Evolutionary conservation across 2,888 invertebrate genomes (phyloP), one percentile per base, ranked within the genome.

Genomic region (Dysmachus trigonus): DNA sequence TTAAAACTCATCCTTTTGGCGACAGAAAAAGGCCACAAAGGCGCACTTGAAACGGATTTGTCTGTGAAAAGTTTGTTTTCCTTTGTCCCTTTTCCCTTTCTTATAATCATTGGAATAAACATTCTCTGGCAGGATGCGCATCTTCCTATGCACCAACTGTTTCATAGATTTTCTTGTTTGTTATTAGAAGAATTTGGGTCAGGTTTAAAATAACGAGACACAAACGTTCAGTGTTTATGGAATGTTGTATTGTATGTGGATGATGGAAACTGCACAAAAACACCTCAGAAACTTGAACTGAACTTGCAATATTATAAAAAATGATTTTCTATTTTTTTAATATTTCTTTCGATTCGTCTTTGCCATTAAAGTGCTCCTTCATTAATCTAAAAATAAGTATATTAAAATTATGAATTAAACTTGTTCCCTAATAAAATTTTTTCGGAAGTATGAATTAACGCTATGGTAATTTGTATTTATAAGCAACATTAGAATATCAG

Each of bases 11-110:
- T 53, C 62, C 53, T 81, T 53, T 31, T 82, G 81, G 81, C 81
- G 81, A 82, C 81, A 62, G 81, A 30, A 82, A 82, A 82, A 82
- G 81, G 81, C 53, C 51, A 82, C 81, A 82, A 62, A 27, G 81
- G 51, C 41, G 33, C 81, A 82, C 81, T 82, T 82, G 35, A 82
- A 82, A 82, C 33, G 35, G 81, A 62, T 62, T 82, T 82, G 81
- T 82, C 81, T 82, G 53, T 82, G 47, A 77, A 82, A 62, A 62
- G 81, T 82, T 82, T 82, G 81, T 82, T 82, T 82, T 53, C 62
- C 81, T 62, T 53, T 41, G 33, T 35, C 31, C 81, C 81, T 62
- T 62, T 82, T 82, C 53, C 81, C 18, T 31, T 82, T 82, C 62
- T n/a, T 82, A 22, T 82, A 62, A 82, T 35, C 35, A 53, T 62